Evolutionary conservation across 2,797 vertebrate species (phyloP), one percentile per base, ranked within the genome.

Genomic region (Adrianichthys oophorus): DNA sequence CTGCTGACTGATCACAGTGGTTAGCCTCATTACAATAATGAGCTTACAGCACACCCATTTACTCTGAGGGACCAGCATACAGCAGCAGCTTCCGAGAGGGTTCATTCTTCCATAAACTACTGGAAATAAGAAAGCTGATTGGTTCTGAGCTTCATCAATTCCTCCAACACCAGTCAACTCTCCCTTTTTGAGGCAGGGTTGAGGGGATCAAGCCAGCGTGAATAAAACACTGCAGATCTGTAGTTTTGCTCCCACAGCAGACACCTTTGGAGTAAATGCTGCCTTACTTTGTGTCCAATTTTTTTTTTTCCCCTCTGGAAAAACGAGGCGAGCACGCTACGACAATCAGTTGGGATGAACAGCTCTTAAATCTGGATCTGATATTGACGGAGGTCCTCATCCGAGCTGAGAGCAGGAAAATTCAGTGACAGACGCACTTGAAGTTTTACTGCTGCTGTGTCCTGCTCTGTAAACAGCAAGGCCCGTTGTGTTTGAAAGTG

Each of bases 11-110:
- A 94, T 94, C 92, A 90, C 92, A 90, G 89, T 29, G 56, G 92
- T 91, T 94, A 91, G 95, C 95, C 93, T 93, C 90, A 92, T 95
- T 94, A 92, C 87, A 85, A 88, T 95, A 93, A 95, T 93, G 92
- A 92, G 91, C 92, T 94, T 94, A 93, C 87, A 92, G 88, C 29
- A 15, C 47, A 41, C 23, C 88, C 90, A 92, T 91, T 92, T 29
- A 7, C 26, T 29, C 26, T 29, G 26, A 29, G 26, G 26, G 26
- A 5, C 26, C 7, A 29, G 26, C 7, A 29, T 29, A 29, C 26
- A 29, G 26, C 26, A 29, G 26, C 26, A 5, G 6, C 26, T 29
- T 29, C 26, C 26, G 1, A 29, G 5, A 6, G 26, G 26, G 26
- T 7, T 29, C 26, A 29, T 29, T 29, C 26, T 12, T 32, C 32